Conservation (phyloP, 2,888 invertebrate species). For the Eilema depressum region DNA sequence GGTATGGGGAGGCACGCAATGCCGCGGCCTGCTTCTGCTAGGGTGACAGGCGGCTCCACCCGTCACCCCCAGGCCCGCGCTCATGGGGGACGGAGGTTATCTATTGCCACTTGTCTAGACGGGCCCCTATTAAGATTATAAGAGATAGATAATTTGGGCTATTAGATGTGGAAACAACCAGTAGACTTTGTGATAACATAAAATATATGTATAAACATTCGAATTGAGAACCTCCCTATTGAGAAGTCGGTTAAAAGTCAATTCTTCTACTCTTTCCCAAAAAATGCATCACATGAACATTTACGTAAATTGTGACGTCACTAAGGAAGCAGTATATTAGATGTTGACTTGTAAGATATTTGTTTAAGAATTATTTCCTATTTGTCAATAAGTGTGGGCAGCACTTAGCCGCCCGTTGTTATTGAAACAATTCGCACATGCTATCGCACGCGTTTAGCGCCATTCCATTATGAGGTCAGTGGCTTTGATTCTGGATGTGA, state of each 20-base stretch:
- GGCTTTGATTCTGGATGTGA: slow-evolving; percentile 18
- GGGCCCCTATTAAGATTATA: no score
- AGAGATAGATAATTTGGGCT: no score
- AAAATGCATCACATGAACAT: not conserved
- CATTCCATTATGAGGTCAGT: slow-evolving; percentile 16
- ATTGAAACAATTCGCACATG: slow-evolving; percentile 24
- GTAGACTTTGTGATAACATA: not conserved
- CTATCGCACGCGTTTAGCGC: slow-evolving; percentile 23
- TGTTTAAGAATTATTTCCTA: slow-evolving; percentile 18
- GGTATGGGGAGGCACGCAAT: no score
- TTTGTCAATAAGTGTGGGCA: slow-evolving; percentile 20
- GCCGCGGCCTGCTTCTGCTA: no score
- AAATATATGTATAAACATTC: no score
- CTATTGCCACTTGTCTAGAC: no score
- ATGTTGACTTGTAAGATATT: slow-evolving; percentile 13
- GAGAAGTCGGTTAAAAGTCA: no score
- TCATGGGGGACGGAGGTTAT: no score
- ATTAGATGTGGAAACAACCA: no score
- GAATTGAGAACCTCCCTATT: no score
- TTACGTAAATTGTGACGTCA: slow-evolving; percentile 1
- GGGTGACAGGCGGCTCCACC: no score
- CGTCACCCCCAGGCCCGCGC: no score
- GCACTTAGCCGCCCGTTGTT: slow-evolving; percentile 19
- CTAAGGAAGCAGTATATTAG: slow-evolving; percentile 16
- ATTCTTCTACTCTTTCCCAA: not conserved